phyloP scores from a whole-genome alignment of 2,797 vertebrate species.

The Catharus ustulatus region DNA sequence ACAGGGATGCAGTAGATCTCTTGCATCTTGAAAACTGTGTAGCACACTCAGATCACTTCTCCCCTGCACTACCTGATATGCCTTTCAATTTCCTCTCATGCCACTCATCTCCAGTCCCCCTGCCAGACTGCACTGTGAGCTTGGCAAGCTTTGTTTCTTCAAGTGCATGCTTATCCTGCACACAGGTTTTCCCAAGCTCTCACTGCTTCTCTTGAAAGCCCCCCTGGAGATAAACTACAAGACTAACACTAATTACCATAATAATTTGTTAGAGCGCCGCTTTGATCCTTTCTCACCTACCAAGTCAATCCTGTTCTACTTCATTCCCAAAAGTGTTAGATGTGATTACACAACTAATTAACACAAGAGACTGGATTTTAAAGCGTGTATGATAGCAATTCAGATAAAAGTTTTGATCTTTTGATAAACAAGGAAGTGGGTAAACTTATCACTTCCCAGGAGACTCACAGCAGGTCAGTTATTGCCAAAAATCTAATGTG shows the following conservation, averaged over 20 bases:
- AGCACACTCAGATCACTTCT: neutral
- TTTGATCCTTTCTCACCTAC: slow-evolving; percentile 79
- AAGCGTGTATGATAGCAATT: slow-evolving; percentile 62
- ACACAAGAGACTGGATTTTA: slow-evolving; percentile 71
- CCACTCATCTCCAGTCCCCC: slow-evolving; percentile 2
- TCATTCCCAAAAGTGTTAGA: slow-evolving; percentile 64
- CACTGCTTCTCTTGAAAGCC: slow-evolving; percentile 54
- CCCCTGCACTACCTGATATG: neutral
- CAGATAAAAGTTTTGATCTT: slow-evolving; percentile 68
- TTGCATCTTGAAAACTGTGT: neutral
- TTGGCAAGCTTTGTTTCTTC: slow-evolving; percentile 48
- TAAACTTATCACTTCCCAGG: slow-evolving; percentile 62
- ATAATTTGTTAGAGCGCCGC: slow-evolving; percentile 66
- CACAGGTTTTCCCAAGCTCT: slow-evolving; percentile 63
- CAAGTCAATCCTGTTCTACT: slow-evolving; percentile 63
- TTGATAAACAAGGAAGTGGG: slow-evolving; percentile 69
- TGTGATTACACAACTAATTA: slow-evolving; percentile 77
- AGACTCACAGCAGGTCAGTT: slow-evolving; percentile 30
- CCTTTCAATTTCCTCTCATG: slow-evolving; percentile 12
- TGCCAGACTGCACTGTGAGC: neutral
- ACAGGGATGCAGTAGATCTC: neutral
- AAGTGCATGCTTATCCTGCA: slow-evolving; percentile 22
- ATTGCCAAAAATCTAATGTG: slow-evolving; percentile 26
- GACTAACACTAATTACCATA: slow-evolving; percentile 72
- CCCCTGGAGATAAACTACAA: slow-evolving; percentile 61